phyloP scores from a whole-genome alignment of 2,113 vertebrate species.

The Gasterosteus nipponicus region DNA sequence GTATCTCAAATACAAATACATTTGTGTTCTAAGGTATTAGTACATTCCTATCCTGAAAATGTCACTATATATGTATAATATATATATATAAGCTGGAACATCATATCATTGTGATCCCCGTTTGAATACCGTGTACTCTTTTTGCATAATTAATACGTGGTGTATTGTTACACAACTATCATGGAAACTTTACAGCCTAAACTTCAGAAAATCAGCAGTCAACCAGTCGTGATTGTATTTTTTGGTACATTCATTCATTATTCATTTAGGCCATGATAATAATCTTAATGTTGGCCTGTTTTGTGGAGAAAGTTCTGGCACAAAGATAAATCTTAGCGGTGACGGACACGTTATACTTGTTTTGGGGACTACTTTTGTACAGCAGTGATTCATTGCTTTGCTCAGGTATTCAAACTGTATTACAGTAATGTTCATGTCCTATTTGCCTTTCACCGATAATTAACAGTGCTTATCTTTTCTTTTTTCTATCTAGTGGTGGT shows the following conservation, averaged over 20 bases:
- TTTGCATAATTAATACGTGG: background rate
- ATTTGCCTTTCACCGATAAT: background rate
- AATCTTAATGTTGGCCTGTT: background rate
- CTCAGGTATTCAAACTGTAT: background rate
- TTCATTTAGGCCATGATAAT: background rate
- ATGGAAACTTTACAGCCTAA: background rate
- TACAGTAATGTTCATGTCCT: background rate
- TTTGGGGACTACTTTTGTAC: background rate
- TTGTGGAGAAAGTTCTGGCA: too few relatives aligned
- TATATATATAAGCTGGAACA: background rate
- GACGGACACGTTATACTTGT: background rate
- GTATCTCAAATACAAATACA: too few relatives aligned
- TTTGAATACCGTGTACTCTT: background rate
- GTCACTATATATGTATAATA: too few relatives aligned
- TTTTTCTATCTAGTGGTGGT: conserved; percentile 82
- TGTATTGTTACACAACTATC: background rate
- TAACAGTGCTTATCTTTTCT: conserved; percentile 5
- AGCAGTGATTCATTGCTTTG: background rate
- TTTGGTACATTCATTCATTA: background rate
- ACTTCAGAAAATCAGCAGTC: background rate
- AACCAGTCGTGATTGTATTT: conserved; percentile 12
- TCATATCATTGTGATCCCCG: background rate
- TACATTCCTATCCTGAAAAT: background rate
- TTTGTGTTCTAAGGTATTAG: background rate
- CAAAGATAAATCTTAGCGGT: background rate